These are phyloP conservation scores for Glossosoma conforme DNA, from an alignment of 1,140 invertebrate species.

Conservation along the genomic window DNA sequence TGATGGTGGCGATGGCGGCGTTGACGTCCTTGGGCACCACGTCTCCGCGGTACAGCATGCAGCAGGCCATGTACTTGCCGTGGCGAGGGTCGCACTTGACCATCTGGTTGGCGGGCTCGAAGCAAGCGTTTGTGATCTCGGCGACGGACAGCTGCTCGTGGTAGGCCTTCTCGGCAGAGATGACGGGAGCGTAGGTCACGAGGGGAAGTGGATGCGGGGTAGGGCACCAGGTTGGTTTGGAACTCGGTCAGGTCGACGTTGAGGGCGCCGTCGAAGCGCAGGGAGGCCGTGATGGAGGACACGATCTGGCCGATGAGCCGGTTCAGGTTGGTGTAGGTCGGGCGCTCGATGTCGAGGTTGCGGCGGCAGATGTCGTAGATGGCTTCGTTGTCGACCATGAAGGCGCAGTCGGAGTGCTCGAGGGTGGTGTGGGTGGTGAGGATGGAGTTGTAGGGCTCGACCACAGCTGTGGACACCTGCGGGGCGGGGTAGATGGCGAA, in stretches of 20 bases:
- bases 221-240: conserved; percentile 83
- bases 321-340: conserved; percentile 75
- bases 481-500: conserved; percentile 88
- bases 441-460: conserved; percentile 86
- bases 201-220: conserved; percentile 80
- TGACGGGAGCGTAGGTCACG: conserved; percentile 79
- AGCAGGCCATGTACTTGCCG: conserved; percentile 88
- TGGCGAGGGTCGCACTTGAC: conserved; percentile 87
- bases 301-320: conserved; percentile 80
- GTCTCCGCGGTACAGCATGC: conserved; percentile 73
- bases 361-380: conserved; percentile 89
- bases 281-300: conserved; percentile 81
- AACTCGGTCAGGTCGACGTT: conserved; percentile 89
- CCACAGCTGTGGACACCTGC: conserved; percentile 81
- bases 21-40: conserved; percentile 77
- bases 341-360: conserved; percentile 82
- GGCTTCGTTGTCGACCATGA: conserved; percentile 84
- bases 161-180: conserved; percentile 80
- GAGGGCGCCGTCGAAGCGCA: conserved; percentile 82
- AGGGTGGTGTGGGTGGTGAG: conserved; percentile 74
- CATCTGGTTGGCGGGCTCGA: conserved; percentile 87
- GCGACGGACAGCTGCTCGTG: conserved; percentile 76
- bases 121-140: conserved; percentile 84
- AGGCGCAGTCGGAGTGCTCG: conserved; percentile 81
- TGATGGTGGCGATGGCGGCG: conserved; percentile 78